Evolutionary conservation across 1,140 invertebrate genomes (phyloP).

Genomic region (Neodiprion pinetum): DNA sequence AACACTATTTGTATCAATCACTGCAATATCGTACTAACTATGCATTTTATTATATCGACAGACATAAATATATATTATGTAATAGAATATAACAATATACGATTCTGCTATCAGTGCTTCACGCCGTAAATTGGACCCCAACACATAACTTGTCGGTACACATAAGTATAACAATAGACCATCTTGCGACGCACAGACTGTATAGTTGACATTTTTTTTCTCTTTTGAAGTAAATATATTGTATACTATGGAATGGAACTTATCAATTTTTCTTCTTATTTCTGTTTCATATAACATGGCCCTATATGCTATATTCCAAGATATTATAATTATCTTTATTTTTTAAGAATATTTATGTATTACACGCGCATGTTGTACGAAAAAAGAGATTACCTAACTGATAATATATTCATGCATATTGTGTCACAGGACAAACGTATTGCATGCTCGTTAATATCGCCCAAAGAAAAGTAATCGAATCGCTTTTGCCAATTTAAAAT

Average conservation of each 20-base stretch:
- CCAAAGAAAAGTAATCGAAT: too few relatives aligned
- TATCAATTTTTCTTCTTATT: neutral
- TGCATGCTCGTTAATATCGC: too few relatives aligned
- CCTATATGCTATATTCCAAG: neutral
- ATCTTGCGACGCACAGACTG: slow-evolving; percentile 4
- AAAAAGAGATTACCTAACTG: slow-evolving; percentile 18
- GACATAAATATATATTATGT: slow-evolving; percentile 46
- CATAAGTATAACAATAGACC: neutral
- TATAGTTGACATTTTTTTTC: neutral
- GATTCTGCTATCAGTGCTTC: neutral
- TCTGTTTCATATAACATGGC: neutral
- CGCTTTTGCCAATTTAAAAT: too few relatives aligned
- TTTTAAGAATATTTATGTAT: neutral
- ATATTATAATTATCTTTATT: neutral
- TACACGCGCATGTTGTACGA: neutral
- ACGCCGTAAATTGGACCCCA: neutral
- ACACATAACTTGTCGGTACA: neutral
- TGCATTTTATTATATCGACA: slow-evolving; percentile 45
- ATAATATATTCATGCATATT: neutral
- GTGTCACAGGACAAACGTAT: too few relatives aligned
- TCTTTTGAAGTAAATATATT: slow-evolving; percentile 12
- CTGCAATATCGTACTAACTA: slow-evolving; percentile 42
- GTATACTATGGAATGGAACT: slow-evolving; percentile 10
- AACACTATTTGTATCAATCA: slow-evolving; percentile 44
- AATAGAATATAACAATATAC: slow-evolving; percentile 24